phyloP scores from a whole-genome alignment of 2,113 vertebrate species.

The Lathamus discolor region DNA sequence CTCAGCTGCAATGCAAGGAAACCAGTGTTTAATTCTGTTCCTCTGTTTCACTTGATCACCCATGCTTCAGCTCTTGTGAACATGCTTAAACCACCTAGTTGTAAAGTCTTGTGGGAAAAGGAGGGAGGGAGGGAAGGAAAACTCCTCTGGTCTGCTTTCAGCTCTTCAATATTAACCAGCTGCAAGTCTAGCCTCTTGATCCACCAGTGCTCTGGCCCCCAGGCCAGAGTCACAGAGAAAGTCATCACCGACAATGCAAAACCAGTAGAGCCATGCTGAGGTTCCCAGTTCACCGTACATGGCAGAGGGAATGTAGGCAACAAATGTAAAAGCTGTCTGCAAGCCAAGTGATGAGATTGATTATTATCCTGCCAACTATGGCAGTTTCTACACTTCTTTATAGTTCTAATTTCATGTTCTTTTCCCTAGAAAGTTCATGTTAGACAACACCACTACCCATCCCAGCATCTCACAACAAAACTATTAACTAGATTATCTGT shows the following conservation, averaged over 20 bases:
- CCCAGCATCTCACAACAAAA: neutral
- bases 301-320: neutral
- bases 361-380: neutral
- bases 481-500: neutral
- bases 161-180: neutral
- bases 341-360: neutral
- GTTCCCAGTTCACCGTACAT: neutral
- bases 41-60: neutral
- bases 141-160: neutral
- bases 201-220: neutral
- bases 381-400: neutral
- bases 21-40: neutral
- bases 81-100: neutral
- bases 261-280: neutral
- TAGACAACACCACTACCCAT: neutral
- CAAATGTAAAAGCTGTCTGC: neutral
- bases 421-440: neutral
- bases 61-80: neutral
- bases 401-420: neutral
- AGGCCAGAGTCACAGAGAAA: neutral
- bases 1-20: neutral
- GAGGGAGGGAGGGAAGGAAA: neutral
- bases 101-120: neutral
- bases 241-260: neutral
- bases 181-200: neutral